Percentiles rank a stretch among this genome's conserved stretches.
Conservation (phyloP, 2,888 invertebrate species). For the Limnephilus lunatus region DNA sequence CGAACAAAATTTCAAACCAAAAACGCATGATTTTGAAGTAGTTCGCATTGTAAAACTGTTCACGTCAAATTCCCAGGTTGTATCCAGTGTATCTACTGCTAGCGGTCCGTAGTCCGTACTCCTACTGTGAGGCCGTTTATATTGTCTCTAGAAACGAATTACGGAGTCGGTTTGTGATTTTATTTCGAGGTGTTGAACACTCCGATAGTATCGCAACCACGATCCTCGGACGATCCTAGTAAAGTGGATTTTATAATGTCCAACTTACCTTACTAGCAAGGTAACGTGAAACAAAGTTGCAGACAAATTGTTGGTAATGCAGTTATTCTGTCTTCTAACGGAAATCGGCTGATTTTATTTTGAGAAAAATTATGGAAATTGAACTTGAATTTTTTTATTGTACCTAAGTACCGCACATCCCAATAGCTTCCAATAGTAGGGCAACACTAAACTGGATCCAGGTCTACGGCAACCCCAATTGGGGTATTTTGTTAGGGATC, state of each 20-base stretch:
- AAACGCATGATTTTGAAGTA: no score
- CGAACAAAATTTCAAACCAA: no score
- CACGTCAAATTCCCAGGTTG: background rate
- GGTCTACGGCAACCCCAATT: no score
- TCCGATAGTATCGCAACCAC: conserved; percentile 29
- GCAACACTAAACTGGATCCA: no score
- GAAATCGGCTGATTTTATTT: background rate
- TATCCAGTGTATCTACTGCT: background rate
- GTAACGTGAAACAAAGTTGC: background rate
- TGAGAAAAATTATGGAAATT: background rate
- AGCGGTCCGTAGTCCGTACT: background rate
- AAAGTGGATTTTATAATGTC: conserved; percentile 9
- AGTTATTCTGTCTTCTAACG: background rate
- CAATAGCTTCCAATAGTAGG: no score
- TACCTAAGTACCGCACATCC: background rate
- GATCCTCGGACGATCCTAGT: conserved; percentile 12
- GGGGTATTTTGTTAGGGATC: no score
- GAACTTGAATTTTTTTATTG: background rate
- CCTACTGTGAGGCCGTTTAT: background rate
- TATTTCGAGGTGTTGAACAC: conserved; percentile 4
- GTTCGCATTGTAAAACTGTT: background rate
- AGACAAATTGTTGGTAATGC: background rate
- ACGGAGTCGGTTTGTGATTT: background rate
- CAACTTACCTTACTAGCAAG: background rate
- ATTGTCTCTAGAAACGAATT: conserved; percentile 21